Evolutionary conservation across 1,140 invertebrate species (phyloP).

Genomic region (Drosophila virilis): DNA sequence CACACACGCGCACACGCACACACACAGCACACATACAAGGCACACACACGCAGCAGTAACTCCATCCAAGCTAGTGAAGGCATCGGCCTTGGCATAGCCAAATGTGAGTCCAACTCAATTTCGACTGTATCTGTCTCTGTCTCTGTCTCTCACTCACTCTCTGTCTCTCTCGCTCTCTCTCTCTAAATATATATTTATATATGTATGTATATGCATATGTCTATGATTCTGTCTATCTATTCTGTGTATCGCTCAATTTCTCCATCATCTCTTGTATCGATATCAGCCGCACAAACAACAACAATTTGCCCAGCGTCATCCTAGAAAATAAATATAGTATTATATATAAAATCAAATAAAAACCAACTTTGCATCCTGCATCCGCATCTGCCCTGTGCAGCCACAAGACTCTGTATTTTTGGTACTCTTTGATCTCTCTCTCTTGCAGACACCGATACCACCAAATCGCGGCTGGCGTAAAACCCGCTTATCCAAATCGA

Average conservation of each 20-base stretch:
- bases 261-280: conserved; percentile 47
- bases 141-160: conserved; percentile 27
- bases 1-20: conserved; percentile 37
- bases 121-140: conserved; percentile 37
- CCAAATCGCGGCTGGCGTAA: conserved; percentile 83
- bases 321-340: conserved; percentile 28
- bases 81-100: conserved; percentile 22
- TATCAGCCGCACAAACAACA: conserved; percentile 46
- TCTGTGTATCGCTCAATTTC: conserved; percentile 39
- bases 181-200: not conserved
- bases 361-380: conserved; percentile 54
- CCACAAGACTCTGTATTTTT: conserved; percentile 64
- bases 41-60: conserved; percentile 16
- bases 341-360: conserved; percentile 9
- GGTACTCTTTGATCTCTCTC: conserved; percentile 79
- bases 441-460: conserved; percentile 83
- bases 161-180: conserved; percentile 7
- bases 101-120: conserved; percentile 40
- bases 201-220: not conserved
- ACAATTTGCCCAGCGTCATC: conserved; percentile 46
- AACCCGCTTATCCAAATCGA: conserved; percentile 83
- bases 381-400: conserved; percentile 64
- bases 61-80: conserved; percentile 33
- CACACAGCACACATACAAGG: conserved; percentile 8
- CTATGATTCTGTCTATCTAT: conserved; percentile 16